Percentiles rank a stretch among this genome's conserved stretches.
Evolutionary conservation across 2,113 vertebrate genomes (phyloP).

Genomic region (Stomatorhinus ivindoensis): DNA sequence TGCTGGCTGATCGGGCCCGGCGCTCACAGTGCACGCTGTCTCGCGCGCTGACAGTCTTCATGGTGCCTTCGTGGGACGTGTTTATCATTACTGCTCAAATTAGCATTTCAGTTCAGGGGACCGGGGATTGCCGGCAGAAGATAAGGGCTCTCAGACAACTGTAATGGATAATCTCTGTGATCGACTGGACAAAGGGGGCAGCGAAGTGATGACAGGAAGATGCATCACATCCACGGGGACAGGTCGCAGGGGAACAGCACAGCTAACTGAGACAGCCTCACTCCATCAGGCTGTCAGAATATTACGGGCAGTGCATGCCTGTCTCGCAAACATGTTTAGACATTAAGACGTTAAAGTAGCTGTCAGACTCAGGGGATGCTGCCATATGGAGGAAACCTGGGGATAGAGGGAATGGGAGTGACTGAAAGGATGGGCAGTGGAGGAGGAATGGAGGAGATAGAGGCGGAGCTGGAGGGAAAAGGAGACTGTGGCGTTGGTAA

Average conservation of each 20-base stretch:
- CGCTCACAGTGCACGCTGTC: background rate
- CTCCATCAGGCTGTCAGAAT: background rate
- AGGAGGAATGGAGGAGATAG: background rate
- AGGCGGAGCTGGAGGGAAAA: background rate
- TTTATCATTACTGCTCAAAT: slow-evolving; percentile 99
- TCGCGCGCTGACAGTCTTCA: slow-evolving; percentile 89
- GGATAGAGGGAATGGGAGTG: background rate
- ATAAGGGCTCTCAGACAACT: slow-evolving; percentile 94
- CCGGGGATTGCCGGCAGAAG: slow-evolving; percentile 98
- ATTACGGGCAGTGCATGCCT: background rate
- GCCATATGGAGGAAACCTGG: background rate
- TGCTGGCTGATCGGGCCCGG: background rate
- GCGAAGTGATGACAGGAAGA: slow-evolving; percentile 62
- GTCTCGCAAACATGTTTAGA: background rate
- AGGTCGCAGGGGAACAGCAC: slow-evolving; percentile 11
- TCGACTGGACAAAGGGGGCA: slow-evolving; percentile 79
- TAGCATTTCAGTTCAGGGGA: slow-evolving; percentile 99
- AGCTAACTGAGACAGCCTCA: slow-evolving; percentile 25
- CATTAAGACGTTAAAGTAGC: background rate
- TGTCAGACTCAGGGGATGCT: background rate
- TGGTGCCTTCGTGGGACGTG: slow-evolving; percentile 98
- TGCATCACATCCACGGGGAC: slow-evolving; percentile 44
- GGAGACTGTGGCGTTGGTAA: background rate
- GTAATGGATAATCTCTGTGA: slow-evolving; percentile 99
- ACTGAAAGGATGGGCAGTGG: background rate